Percentiles rank a stretch among this genome's conserved stretches.
Evolutionary conservation across 2,113 vertebrate species (phyloP).

Genomic region (Corythoichthys haematopterus): DNA sequence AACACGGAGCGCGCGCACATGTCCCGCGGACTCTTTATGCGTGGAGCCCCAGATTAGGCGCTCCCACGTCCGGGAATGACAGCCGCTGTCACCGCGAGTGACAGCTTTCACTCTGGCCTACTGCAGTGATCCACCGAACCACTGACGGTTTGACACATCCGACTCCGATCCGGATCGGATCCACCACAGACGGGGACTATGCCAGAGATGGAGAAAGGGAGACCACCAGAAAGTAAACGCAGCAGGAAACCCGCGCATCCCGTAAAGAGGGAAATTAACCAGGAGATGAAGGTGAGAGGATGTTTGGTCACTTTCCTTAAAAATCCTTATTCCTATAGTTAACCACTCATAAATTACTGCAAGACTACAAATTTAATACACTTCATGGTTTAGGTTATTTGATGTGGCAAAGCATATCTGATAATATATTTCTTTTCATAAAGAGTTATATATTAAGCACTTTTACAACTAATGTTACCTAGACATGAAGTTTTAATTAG

Average conservation of each 20-base stretch:
- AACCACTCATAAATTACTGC: constrained; percentile 40
- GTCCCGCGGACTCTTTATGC: constrained; percentile 55
- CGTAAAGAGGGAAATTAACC: constrained; percentile 90
- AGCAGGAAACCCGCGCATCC: constrained; percentile 93
- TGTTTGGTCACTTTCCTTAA: not conserved
- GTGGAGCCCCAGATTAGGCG: constrained; percentile 68
- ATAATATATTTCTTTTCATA: not conserved
- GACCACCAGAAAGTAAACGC: constrained; percentile 94
- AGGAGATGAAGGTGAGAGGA: constrained; percentile 90
- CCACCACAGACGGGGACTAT: constrained; percentile 75
- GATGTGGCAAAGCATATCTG: not conserved
- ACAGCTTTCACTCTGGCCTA: constrained; percentile 63
- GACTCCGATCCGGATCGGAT: constrained; percentile 52
- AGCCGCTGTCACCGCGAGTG: constrained; percentile 68
- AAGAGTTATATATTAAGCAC: not conserved
- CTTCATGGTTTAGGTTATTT: constrained; percentile 9
- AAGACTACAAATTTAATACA: constrained; percentile 1
- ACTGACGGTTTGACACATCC: constrained; percentile 20
- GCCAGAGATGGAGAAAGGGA: constrained; percentile 97
- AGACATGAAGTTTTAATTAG: constrained; percentile 5
- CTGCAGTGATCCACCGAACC: constrained; percentile 21
- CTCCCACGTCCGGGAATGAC: constrained; percentile 70
- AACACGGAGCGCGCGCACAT: constrained; percentile 47
- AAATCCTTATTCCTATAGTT: not conserved
- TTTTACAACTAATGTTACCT: not conserved